Conservation (phyloP, 1,140 invertebrate species). For the Pygmarrhopalites habei region DNA sequence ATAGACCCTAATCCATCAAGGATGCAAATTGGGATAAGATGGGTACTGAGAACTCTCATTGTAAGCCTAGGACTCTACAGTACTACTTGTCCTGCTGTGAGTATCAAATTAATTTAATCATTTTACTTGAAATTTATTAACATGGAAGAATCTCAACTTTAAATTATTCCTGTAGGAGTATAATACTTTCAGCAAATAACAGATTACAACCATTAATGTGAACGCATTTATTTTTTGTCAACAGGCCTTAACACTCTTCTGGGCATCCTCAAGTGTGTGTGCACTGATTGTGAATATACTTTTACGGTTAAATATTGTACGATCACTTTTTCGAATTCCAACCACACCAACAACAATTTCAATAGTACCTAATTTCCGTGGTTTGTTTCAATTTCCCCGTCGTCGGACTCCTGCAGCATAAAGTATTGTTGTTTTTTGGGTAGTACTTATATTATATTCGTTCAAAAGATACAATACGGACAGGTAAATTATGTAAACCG, state of each 20-base stretch:
- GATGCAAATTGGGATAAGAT: slow-evolving; percentile 27
- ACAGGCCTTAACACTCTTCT: slow-evolving; percentile 35
- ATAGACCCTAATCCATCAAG: slow-evolving; percentile 18
- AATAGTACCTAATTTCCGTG: no score
- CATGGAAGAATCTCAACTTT: neutral
- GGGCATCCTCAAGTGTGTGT: slow-evolving; percentile 28
- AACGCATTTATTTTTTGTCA: slow-evolving; percentile 7
- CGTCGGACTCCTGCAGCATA: no score
- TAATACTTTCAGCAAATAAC: neutral
- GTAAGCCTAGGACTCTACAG: slow-evolving; percentile 24
- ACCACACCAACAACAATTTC: no score
- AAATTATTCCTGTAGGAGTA: neutral
- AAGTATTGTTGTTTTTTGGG: no score
- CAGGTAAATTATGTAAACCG: no score
- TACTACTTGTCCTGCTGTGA: slow-evolving; percentile 28
- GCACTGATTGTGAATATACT: slow-evolving; percentile 24
- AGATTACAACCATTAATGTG: neutral
- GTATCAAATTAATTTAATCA: neutral
- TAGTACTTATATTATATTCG: no score
- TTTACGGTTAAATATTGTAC: slow-evolving; percentile 8
- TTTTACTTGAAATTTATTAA: neutral
- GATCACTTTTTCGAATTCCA: slow-evolving; percentile 16
- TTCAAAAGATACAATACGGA: no score
- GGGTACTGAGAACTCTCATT: slow-evolving; percentile 21
- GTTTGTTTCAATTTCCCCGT: no score